phyloP scores from a whole-genome alignment of 2,888 invertebrate species.

The Unio pictorum region DNA sequence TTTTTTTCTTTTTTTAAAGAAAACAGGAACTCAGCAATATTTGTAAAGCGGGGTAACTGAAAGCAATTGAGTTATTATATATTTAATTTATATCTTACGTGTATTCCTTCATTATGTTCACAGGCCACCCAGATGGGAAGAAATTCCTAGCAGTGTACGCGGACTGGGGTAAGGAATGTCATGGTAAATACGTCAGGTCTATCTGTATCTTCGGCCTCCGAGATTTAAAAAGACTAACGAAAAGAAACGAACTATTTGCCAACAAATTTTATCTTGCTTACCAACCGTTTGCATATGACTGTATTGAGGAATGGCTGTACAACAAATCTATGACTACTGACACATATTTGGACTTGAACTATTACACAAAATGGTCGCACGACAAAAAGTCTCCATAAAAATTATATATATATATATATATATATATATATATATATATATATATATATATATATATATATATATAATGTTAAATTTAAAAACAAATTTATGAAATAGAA shows the following conservation, averaged over 20 bases:
- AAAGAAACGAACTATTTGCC: conserved; percentile 56
- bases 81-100: neutral
- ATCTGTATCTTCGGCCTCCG: conserved; percentile 64
- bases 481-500: no score
- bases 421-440: no score
- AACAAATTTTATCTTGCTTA: conserved; percentile 64
- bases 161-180: conserved; percentile 60
- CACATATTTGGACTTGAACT: no score
- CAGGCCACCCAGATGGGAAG: conserved; percentile 46
- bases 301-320: conserved; percentile 61
- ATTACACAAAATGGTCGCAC: neutral
- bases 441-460: no score
- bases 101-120: neutral
- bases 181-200: conserved; percentile 57
- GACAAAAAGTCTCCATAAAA: neutral
- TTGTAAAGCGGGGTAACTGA: no score
- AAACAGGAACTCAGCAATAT: no score
- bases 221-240: conserved; percentile 52
- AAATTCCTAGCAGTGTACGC: conserved; percentile 61
- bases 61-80: no score
- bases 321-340: conserved; percentile 39
- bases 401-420: no score
- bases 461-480: neutral
- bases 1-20: no score
- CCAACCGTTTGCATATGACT: conserved; percentile 59